Base-by-base conservation (phyloP, 2,888 invertebrate species). In the Rhingia rostrata region DNA sequence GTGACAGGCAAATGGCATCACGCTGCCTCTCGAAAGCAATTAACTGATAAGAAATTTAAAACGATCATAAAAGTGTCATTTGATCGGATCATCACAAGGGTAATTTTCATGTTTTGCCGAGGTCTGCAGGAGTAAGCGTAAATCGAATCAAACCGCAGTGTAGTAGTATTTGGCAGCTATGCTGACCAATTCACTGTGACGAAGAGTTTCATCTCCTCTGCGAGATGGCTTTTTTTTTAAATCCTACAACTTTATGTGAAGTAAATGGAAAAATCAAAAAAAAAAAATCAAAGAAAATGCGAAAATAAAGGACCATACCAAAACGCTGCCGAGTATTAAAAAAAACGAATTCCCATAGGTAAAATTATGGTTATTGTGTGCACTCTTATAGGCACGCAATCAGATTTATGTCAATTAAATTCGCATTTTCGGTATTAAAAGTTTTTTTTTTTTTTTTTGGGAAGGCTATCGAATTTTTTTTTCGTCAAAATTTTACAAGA, bases 21-120 rank as follows among this genome's bases (percentile, higher is more conserved):
- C 47, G 53, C 74, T 79, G 54, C 7, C 41, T 70, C 70, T 66
- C 66, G 66, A 74, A 84, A 75, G 74, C 84, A 84, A 84, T 84
- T 84, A 84, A 84, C 84, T 84, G 84, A 84, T 84, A 84, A 84
- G 84, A 41, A 84, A 84, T 84, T 80, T 84, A 84, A 80, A 84
- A 56, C 70, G 74, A 80, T 84, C 84, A 84, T 84, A 84, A 84
- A 84, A 84, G 80, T 84, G 84, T 80, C 84, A 84, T 80, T 84
- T 84, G 84, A 84, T 84, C 80, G 53, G 70, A 84, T 75, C 74
- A 75, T 72, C 72, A 54, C 61, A 10, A 32, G 69, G 58, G 69
- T 54, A 64, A 53, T 84, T 84, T 84, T 75, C 70, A 66, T 80
- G 74, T 80, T 75, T 14, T 69, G 66, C 47, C 58, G 58, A 74